Conservation (phyloP, 2,113 vertebrate species). For the Ochotona curzoniae region DNA sequence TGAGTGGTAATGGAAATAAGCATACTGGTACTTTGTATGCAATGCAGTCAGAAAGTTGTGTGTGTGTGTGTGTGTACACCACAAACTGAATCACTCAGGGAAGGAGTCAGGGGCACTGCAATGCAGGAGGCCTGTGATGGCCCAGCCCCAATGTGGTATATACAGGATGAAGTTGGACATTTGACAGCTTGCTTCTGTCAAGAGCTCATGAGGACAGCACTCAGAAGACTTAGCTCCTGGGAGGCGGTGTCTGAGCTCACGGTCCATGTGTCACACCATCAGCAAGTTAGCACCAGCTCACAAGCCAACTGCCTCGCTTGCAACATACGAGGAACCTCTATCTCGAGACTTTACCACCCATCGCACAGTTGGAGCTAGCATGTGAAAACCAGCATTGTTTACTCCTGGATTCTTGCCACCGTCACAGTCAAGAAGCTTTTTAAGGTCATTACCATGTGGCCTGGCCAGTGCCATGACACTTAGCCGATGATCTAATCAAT, state of each 20-base stretch:
- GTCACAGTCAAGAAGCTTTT: background rate
- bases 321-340: background rate
- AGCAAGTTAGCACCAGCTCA: background rate
- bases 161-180: background rate
- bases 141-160: background rate
- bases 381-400: background rate
- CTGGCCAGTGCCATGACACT: background rate
- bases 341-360: background rate
- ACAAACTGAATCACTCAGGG: fast-evolving
- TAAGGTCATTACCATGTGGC: background rate
- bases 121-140: background rate
- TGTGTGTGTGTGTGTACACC: background rate
- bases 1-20: background rate
- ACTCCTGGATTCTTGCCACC: background rate
- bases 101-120: background rate
- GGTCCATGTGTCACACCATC: background rate
- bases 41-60: too few species aligned
- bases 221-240: background rate
- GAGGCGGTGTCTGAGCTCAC: background rate
- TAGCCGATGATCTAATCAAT: background rate
- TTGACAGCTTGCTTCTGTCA: background rate
- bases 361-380: background rate
- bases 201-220: background rate
- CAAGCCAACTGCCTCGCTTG: background rate
- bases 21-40: fast-evolving